Conservation (phyloP, 2,888 invertebrate genomes). For the Dicranocentrus wangi region DNA sequence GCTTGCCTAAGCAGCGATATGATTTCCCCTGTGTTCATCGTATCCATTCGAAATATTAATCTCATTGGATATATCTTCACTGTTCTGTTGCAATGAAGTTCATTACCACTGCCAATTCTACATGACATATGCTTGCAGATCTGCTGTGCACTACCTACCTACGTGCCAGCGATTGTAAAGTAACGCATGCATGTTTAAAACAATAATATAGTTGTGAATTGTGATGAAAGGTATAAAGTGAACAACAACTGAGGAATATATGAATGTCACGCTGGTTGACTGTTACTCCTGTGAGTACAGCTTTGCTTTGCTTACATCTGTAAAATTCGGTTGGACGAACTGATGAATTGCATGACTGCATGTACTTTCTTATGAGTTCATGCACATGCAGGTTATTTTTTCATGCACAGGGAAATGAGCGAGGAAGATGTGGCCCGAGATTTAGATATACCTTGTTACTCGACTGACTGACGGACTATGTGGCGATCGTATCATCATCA, state of each 20-base stretch:
- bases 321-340: constrained; percentile 24
- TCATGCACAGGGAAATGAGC: background rate
- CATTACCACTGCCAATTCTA: background rate
- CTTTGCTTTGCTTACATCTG: background rate
- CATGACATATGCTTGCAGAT: background rate
- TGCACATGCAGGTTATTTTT: background rate
- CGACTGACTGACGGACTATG: constrained; percentile 16
- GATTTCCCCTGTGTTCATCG: too few species aligned
- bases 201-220: background rate
- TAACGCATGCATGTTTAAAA: too few species aligned
- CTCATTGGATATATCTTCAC: background rate
- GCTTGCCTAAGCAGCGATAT: background rate
- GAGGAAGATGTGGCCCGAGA: background rate
- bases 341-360: constrained; percentile 30
- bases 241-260: constrained; percentile 30
- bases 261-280: constrained; percentile 38
- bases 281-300: constrained; percentile 25
- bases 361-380: background rate
- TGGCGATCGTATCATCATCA: constrained; percentile 6
- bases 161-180: too few species aligned
- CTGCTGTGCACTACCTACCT: too few species aligned
- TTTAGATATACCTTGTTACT: background rate
- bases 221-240: too few species aligned
- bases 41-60: too few species aligned
- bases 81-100: constrained; percentile 2